Evolutionary conservation across 2,888 invertebrate species (phyloP).

Genomic region (Amblyjoppa proteus): DNA sequence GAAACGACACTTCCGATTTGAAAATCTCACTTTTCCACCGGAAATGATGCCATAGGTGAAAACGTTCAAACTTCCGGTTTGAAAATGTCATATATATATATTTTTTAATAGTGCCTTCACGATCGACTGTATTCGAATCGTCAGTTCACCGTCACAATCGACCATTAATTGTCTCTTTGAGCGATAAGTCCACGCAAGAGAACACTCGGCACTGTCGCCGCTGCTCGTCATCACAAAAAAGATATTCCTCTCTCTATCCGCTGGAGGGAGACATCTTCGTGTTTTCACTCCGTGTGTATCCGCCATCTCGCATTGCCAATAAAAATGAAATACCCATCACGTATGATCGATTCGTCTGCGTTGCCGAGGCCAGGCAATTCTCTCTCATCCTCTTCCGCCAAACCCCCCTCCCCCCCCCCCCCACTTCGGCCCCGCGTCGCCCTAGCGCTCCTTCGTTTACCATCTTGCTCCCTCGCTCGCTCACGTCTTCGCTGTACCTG

Average conservation of each 20-base stretch:
- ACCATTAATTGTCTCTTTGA: conserved; percentile 46
- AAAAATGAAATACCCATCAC: conserved; percentile 83
- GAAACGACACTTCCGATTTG: too few relatives aligned
- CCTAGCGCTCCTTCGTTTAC: conserved; percentile 41
- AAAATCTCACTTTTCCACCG: too few relatives aligned
- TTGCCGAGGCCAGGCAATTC: conserved; percentile 73
- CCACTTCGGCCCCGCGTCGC: conserved; percentile 8
- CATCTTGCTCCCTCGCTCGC: conserved; percentile 35
- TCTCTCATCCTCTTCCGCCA: conserved; percentile 67
- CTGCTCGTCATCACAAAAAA: conserved; percentile 15
- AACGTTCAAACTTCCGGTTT: neutral
- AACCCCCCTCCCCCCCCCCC: conserved; percentile 26
- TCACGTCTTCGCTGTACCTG: conserved; percentile 67
- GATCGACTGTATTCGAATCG: conserved; percentile 23
- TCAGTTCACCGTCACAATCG: conserved; percentile 50
- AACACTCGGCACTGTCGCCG: neutral
- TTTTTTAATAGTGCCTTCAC: neutral
- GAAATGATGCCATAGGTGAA: too few relatives aligned
- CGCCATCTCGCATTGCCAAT: conserved; percentile 78
- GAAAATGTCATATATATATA: neutral
- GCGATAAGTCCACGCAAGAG: conserved; percentile 32
- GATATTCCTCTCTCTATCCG: neutral
- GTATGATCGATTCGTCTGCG: conserved; percentile 82
- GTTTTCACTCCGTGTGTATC: conserved; percentile 56
- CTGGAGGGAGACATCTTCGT: conserved; percentile 42